Conservation (phyloP, 1,140 invertebrate genomes). For the Drosophila malerkotliana region DNA sequence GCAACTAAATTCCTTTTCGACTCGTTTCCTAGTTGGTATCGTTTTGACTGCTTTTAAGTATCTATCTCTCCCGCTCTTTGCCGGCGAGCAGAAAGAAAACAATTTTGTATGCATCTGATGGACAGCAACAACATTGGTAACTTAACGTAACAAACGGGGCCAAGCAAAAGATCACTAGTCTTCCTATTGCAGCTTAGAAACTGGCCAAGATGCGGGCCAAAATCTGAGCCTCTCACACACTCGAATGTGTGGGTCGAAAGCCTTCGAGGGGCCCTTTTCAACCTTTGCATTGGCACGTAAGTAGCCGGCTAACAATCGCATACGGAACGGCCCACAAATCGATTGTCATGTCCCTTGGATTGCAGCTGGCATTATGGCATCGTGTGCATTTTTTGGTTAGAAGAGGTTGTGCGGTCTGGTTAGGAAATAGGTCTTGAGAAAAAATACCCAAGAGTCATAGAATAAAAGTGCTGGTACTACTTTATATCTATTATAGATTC, state of each 20-base stretch:
- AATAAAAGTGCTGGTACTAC: too few species aligned
- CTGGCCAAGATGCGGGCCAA: background rate
- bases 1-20: slow-evolving; percentile 58
- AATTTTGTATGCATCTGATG: slow-evolving; percentile 81
- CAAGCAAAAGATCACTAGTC: slow-evolving; percentile 65
- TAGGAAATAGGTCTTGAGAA: background rate
- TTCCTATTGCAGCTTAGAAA: slow-evolving; percentile 22
- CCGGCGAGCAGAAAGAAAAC: slow-evolving; percentile 22
- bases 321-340: slow-evolving; percentile 66
- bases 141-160: slow-evolving; percentile 54
- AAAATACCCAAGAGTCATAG: background rate
- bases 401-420: background rate
- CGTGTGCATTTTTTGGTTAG: background rate
- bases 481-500: too few species aligned
- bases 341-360: slow-evolving; percentile 67
- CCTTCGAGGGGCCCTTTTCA: slow-evolving; percentile 63
- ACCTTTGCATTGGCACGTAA: slow-evolving; percentile 76
- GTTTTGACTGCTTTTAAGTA: slow-evolving; percentile 78
- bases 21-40: slow-evolving; percentile 74
- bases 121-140: slow-evolving; percentile 61
- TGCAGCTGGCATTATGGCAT: slow-evolving; percentile 23
- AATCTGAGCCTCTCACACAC: slow-evolving; percentile 7
- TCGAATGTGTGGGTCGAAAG: slow-evolving; percentile 8
- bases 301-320: slow-evolving; percentile 65
- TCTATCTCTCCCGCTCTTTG: slow-evolving; percentile 24